Percentiles rank a stretch among this genome's conserved stretches.
Conservation (phyloP, 53 echinoderm and acorn worm species). For the Luidia sarsii region DNA sequence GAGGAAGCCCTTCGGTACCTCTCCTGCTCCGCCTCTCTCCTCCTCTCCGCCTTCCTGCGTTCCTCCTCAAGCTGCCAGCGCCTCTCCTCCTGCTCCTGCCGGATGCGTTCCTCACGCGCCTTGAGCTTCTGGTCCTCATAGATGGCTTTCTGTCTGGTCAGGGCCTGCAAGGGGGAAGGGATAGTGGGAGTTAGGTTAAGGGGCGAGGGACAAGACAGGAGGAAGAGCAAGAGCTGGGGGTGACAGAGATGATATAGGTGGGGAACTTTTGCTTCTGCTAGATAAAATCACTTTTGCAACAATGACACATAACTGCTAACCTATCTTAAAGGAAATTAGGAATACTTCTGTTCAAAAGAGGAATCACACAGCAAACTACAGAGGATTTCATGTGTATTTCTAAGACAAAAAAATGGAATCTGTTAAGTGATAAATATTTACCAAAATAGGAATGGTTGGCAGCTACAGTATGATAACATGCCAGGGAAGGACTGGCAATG, state of each 20-base stretch:
- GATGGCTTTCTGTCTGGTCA: slow-evolving; percentile 78
- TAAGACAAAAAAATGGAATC: too few species aligned
- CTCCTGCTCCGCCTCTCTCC: slow-evolving; percentile 43
- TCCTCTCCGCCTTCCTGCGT: slow-evolving; percentile 33
- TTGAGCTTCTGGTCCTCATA: slow-evolving; percentile 87
- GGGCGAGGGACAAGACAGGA: background rate
- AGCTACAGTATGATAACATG: too few species aligned
- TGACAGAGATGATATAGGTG: background rate
- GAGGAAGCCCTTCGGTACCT: slow-evolving; percentile 30
- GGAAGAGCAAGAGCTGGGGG: background rate
- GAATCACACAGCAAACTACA: too few species aligned
- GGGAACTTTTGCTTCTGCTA: too few species aligned
- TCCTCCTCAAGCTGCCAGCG: slow-evolving; percentile 66
- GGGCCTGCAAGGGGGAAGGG: slow-evolving; percentile 54
- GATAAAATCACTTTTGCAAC: too few species aligned
- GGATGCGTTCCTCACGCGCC: slow-evolving; percentile 73
- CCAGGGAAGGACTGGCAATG: too few species aligned
- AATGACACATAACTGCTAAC: too few species aligned
- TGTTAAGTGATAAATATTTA: too few species aligned
- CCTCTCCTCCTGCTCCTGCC: slow-evolving; percentile 64
- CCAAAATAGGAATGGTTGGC: too few species aligned
- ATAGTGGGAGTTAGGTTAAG: background rate
- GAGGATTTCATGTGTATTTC: too few species aligned
- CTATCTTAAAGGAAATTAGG: too few species aligned
- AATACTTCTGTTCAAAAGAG: too few species aligned